Evolutionary conservation across 2,113 vertebrate species (phyloP).

Genomic region (Nesoenas mayeri): DNA sequence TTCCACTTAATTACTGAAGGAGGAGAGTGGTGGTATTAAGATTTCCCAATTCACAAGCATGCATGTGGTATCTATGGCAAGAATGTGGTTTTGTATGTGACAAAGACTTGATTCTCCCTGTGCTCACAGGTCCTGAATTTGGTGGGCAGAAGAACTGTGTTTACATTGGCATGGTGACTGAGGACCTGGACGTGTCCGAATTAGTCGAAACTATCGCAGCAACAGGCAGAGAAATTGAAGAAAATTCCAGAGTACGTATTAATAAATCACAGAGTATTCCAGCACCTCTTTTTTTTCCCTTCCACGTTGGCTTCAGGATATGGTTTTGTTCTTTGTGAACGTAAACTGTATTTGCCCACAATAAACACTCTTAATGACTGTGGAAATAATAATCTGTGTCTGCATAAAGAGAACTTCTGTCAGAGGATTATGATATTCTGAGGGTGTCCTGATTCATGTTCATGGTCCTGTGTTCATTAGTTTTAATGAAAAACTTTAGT

Average conservation of each 20-base stretch:
- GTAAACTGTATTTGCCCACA: neutral
- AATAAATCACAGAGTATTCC: neutral
- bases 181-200: conserved; percentile 87
- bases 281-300: neutral
- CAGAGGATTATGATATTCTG: neutral
- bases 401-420: neutral
- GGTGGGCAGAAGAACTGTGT: conserved; percentile 84
- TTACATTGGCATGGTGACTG: conserved; percentile 89
- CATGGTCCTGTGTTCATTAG: neutral
- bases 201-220: conserved; percentile 87
- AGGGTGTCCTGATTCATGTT: neutral
- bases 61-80: neutral
- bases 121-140: conserved; percentile 83
- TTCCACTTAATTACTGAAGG: neutral
- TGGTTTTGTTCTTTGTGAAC: conserved; percentile 33
- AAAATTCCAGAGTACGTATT: conserved; percentile 88
- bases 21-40: neutral
- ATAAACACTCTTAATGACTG: neutral
- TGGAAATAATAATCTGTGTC: neutral
- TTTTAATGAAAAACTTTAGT: neutral
- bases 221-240: conserved; percentile 90
- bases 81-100: neutral
- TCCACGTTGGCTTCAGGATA: neutral
- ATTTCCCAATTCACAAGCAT: neutral
- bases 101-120: neutral